phyloP scores from a whole-genome alignment of 1,140 invertebrate genomes.

The Ostrea edulis region DNA sequence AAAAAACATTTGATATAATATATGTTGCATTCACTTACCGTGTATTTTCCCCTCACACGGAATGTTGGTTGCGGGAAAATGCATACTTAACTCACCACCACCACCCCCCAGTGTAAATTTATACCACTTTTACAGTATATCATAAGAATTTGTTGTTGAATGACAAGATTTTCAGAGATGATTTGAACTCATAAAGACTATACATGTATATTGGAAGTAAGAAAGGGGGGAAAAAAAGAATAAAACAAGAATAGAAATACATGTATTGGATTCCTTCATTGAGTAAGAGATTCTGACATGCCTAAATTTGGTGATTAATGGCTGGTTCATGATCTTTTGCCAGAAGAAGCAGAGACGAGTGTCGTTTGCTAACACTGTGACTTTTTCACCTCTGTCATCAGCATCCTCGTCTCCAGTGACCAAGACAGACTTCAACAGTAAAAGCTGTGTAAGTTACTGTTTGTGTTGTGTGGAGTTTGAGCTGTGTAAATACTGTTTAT shows the following conservation, averaged over 20 bases:
- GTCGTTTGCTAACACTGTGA: slow-evolving; percentile 70
- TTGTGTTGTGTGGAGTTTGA: no score
- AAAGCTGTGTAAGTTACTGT: background rate
- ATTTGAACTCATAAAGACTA: background rate
- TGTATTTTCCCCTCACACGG: no score
- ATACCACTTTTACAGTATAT: no score
- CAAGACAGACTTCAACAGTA: slow-evolving; percentile 39
- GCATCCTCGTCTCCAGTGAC: slow-evolving; percentile 12
- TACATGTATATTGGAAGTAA: background rate
- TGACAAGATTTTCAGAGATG: background rate
- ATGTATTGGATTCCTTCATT: background rate
- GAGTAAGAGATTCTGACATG: background rate
- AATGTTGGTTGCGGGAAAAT: no score
- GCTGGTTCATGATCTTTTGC: background rate
- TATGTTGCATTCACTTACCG: no score
- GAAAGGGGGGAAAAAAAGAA: background rate
- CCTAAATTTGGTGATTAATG: background rate
- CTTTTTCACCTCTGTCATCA: background rate
- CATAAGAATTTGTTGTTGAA: background rate
- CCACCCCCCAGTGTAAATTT: no score
- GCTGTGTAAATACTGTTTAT: no score
- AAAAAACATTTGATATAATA: no score
- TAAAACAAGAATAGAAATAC: background rate
- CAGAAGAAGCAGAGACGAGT: slow-evolving; percentile 69
- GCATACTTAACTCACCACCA: no score